Evolutionary conservation across 2,797 vertebrate genomes (phyloP).

Genomic region (Nannoperca australis): DNA sequence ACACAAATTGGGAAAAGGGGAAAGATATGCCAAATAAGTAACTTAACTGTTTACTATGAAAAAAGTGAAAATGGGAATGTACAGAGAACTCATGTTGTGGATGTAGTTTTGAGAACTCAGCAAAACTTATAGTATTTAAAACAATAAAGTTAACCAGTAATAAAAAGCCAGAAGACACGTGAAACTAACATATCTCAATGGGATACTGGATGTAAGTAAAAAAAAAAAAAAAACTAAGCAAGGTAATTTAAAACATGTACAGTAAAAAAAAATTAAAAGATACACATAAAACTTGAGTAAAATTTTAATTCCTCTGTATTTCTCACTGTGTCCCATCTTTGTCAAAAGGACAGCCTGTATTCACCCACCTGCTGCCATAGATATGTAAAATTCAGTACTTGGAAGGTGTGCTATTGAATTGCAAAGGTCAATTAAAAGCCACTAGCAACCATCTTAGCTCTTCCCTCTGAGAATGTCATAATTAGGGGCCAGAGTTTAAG

Average conservation of each 20-base stretch:
- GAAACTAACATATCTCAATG: background rate
- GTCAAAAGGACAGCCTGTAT: constrained; percentile 16
- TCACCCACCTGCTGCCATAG: constrained; percentile 78
- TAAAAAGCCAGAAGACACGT: background rate
- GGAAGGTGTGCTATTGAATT: constrained; percentile 64
- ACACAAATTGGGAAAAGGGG: background rate
- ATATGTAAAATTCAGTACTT: constrained; percentile 72
- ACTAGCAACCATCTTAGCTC: constrained; percentile 86
- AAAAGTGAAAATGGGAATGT: background rate
- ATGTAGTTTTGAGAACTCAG: background rate
- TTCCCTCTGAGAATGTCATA: constrained; percentile 86
- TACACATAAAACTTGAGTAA: constrained; percentile 1
- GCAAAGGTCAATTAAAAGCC: constrained; percentile 82
- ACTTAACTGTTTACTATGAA: background rate
- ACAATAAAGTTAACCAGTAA: background rate
- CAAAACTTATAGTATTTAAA: background rate
- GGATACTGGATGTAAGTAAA: background rate
- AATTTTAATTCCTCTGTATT: background rate
- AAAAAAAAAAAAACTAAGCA: background rate
- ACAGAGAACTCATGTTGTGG: background rate
- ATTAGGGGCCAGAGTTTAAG: constrained; percentile 83
- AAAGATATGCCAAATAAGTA: background rate
- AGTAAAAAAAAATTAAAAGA: background rate
- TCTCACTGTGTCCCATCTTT: constrained; percentile 5
- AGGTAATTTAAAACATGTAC: background rate